Evolutionary conservation across 2,113 vertebrate species (phyloP).

Genomic region (Mesitornis unicolor): DNA sequence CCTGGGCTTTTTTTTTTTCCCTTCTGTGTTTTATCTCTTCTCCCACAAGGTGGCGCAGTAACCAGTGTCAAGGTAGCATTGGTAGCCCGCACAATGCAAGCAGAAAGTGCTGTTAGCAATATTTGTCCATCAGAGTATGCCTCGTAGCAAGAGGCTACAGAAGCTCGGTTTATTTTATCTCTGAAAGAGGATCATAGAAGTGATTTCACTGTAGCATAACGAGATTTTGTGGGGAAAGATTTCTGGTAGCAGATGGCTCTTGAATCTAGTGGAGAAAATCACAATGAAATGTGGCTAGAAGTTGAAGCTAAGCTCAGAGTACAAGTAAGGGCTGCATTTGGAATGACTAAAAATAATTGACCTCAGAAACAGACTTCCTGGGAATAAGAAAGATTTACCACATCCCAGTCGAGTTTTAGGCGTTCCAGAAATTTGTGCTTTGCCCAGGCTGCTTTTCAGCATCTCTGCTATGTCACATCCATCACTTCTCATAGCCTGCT

Average conservation of each 20-base stretch:
- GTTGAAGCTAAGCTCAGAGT: neutral
- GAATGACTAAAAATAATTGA: neutral
- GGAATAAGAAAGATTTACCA: neutral
- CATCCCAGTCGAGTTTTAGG: neutral
- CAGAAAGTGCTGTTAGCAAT: neutral
- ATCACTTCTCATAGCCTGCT: neutral
- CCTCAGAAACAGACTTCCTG: neutral
- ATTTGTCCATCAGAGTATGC: neutral
- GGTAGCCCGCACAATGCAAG: neutral
- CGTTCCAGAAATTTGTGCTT: no score
- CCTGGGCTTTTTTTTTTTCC: neutral
- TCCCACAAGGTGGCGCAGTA: conserved; percentile 35
- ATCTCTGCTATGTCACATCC: neutral
- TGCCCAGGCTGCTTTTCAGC: neutral
- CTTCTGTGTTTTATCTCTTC: neutral
- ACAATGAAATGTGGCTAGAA: neutral
- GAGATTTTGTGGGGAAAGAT: neutral
- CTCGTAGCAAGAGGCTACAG: neutral
- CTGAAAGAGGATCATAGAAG: neutral
- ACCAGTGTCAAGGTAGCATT: neutral
- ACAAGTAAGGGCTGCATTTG: neutral
- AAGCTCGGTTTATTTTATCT: neutral
- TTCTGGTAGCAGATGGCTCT: neutral
- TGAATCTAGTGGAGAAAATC: neutral
- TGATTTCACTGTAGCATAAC: neutral